Evolutionary conservation across 1,140 invertebrate genomes (phyloP).

Genomic region (Drosophila quadrilineata): DNA sequence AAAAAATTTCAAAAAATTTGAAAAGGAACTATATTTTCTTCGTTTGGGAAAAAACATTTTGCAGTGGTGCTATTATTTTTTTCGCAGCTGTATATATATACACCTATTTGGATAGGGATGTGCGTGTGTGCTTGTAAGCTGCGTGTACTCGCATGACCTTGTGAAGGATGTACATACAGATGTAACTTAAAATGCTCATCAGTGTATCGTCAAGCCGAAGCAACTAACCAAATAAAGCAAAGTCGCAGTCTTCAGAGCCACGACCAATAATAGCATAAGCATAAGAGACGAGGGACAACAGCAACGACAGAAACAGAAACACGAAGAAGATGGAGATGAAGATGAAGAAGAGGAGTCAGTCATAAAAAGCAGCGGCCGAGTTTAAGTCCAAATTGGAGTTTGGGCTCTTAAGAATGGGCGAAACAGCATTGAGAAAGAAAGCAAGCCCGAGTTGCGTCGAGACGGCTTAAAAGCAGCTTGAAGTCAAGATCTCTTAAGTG

Average conservation of each 20-base stretch:
- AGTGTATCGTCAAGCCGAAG: neutral
- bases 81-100: too few relatives aligned
- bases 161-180: constrained; percentile 78
- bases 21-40: too few relatives aligned
- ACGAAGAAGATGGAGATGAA: too few relatives aligned
- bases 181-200: constrained; percentile 37
- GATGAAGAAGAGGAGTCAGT: constrained; percentile 43
- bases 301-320: constrained; percentile 4
- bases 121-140: constrained; percentile 5
- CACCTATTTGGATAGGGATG: too few relatives aligned
- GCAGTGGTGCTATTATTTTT: too few relatives aligned
- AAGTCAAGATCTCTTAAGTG: constrained; percentile 55
- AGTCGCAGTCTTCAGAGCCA: too few relatives aligned
- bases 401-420: constrained; percentile 70
- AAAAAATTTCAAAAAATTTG: too few relatives aligned
- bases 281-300: constrained; percentile 1
- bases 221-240: constrained; percentile 66
- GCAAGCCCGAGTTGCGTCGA: constrained; percentile 38
- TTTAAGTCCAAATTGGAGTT: constrained; percentile 32
- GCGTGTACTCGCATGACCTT: constrained; percentile 59
- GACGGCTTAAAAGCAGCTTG: constrained; percentile 58
- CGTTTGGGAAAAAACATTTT: too few relatives aligned
- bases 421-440: constrained; percentile 70
- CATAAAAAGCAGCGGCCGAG: constrained; percentile 49
- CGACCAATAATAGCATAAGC: too few relatives aligned